Evolutionary conservation across 2,888 invertebrate genomes (phyloP).

Genomic region (Eupeodes luniger): DNA sequence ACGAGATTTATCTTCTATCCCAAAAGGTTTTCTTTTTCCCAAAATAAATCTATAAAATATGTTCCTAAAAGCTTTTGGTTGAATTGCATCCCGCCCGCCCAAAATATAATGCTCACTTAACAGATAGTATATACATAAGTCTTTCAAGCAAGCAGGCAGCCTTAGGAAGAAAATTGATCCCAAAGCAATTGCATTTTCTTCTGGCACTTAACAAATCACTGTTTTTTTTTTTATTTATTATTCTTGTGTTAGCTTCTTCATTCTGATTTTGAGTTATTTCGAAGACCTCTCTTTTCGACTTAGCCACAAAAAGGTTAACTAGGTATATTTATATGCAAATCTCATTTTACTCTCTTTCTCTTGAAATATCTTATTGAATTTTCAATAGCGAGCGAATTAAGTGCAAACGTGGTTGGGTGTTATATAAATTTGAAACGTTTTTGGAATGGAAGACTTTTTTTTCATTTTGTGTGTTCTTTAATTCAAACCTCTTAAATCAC

Average conservation of each 20-base stretch:
- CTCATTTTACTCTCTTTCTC: constrained; percentile 21
- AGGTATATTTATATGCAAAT: constrained; percentile 57
- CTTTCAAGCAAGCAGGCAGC: too few relatives aligned
- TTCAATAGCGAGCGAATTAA: constrained; percentile 43
- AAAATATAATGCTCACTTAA: too few relatives aligned
- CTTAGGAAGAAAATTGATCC: too few relatives aligned
- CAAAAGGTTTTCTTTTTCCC: too few relatives aligned
- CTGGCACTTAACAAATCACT: background rate
- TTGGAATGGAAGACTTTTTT: constrained; percentile 31
- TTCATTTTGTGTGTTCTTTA: constrained; percentile 35
- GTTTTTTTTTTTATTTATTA: background rate
- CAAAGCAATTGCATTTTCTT: background rate
- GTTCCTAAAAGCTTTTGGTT: too few relatives aligned
- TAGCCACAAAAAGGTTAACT: constrained; percentile 33
- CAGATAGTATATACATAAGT: too few relatives aligned
- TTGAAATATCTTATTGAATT: constrained; percentile 53
- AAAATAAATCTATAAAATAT: too few relatives aligned
- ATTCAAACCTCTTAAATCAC: constrained; percentile 44
- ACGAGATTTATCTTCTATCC: too few relatives aligned
- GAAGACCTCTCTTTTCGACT: background rate
- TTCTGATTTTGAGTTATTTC: background rate
- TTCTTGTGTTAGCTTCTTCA: background rate
- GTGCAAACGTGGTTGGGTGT: constrained; percentile 58
- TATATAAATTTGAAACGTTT: constrained; percentile 69
- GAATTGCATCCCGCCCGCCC: too few relatives aligned